Base-by-base conservation (phyloP, 2,113 vertebrate genomes). In the Stictonetta naevosa region DNA sequence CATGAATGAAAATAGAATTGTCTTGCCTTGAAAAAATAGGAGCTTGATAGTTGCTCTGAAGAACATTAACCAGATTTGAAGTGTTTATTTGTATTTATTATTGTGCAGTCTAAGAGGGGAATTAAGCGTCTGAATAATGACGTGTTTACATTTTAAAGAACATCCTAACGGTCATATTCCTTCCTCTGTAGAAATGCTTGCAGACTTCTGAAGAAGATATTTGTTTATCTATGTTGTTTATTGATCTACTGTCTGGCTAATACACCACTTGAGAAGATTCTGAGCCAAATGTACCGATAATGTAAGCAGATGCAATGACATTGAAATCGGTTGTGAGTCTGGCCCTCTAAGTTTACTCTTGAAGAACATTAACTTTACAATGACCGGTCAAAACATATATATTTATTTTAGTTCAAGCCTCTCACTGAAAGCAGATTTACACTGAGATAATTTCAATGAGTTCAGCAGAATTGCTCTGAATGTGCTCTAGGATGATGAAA, bases 21-120 rank as follows among this genome's bases (percentile, higher is more conserved):
- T 31, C 52, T 52, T 44, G 34, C 48, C 73, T 78, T 82, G 46
- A 88, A 93, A 82, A 82, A 83, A 34, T 4, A 76, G 22, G 33
- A 63, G 28, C 46, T 69, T 87, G 52, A 34, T 73, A 80, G 17
- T 78, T 83, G 44, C 55, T 89, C 31, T 55, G 64, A 81, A 83
- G 64, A 92, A 87, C 23, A 22, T 25, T 95, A 74, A 59, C 31
- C 20, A 71, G 29, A 77, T 38, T 74, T 73, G 6, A 73, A 81
- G 36, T 68, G 33, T 75, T 94, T 93, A 74, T 94, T 95, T 96
- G 34, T 83, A 36, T 84, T 94, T 95, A 79, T 94, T 89, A 53
- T 42, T 92, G 26, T 92, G 53, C 31, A 53, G 36, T 28, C 74
- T 85, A 62, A 92, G 64, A 67, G 31, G 62, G 59, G 48, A 92